Conservation (phyloP, 2,888 invertebrate genomes). For the Acronicta psi region DNA sequence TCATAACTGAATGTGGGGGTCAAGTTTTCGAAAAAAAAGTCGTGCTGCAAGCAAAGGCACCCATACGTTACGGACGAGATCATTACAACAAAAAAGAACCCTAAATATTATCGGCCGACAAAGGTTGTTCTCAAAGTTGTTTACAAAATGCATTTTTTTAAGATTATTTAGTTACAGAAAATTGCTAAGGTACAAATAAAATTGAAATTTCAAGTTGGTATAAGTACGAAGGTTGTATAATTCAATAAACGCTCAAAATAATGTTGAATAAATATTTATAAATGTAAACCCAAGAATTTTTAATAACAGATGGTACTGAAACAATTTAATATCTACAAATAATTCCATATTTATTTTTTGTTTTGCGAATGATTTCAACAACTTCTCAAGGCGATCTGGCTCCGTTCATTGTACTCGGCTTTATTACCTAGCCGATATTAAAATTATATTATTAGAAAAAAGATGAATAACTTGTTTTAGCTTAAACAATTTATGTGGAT, state of each 20-base stretch:
- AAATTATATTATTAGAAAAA: slow-evolving; percentile 59
- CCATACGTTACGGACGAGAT: slow-evolving; percentile 87
- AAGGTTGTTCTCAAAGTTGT: slow-evolving; percentile 77
- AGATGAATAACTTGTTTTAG: slow-evolving; percentile 61
- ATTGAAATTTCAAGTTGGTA: neutral
- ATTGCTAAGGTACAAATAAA: too few species aligned
- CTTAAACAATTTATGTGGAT: slow-evolving; percentile 52
- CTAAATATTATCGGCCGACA: slow-evolving; percentile 82
- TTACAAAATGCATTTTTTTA: slow-evolving; percentile 41
- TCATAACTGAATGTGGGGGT: slow-evolving; percentile 85
- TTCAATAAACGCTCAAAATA: slow-evolving; percentile 1
- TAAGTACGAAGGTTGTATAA: neutral
- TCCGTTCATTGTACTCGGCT: slow-evolving; percentile 83
- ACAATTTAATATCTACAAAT: slow-evolving; percentile 48
- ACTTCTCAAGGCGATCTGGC: slow-evolving; percentile 81
- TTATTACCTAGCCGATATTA: slow-evolving; percentile 67
- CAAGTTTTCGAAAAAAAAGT: slow-evolving; percentile 83
- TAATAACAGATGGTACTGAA: slow-evolving; percentile 9
- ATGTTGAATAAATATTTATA: slow-evolving; percentile 11
- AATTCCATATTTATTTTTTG: slow-evolving; percentile 59
- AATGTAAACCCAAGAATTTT: neutral
- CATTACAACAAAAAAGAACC: slow-evolving; percentile 87
- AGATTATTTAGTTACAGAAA: slow-evolving; percentile 1
- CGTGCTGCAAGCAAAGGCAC: slow-evolving; percentile 82
- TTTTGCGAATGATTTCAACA: slow-evolving; percentile 66